Conservation (phyloP, 2,888 invertebrate species). For the Entomobrya multifasciata region DNA sequence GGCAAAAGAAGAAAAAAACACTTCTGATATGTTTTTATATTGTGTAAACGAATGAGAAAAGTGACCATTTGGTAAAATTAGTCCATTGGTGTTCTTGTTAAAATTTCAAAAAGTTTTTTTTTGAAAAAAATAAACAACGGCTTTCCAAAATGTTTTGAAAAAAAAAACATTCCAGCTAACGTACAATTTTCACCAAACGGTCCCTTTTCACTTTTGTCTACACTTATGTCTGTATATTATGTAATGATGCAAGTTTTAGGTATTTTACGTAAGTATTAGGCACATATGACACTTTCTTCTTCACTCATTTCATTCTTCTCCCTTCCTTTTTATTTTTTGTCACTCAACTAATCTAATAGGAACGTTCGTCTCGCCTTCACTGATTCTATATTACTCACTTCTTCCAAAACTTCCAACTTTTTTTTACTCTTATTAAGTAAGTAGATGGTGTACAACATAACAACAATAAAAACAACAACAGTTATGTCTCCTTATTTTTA, state of each 20-base stretch:
- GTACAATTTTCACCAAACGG: no score
- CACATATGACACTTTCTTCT: constrained; percentile 38
- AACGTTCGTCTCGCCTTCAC: constrained; percentile 3
- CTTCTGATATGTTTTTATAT: no score
- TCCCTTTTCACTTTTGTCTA: background rate
- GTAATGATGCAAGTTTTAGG: background rate
- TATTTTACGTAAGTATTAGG: constrained; percentile 5
- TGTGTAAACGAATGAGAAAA: no score
- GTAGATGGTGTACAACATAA: constrained; percentile 8
- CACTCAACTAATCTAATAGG: constrained; percentile 70
- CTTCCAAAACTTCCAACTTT: constrained; percentile 1
- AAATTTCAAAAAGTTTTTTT: no score
- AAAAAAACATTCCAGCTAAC: no score
- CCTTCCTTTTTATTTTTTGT: constrained; percentile 50
- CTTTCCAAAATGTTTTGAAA: no score
- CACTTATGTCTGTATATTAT: constrained; percentile 3
- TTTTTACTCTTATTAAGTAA: constrained; percentile 36
- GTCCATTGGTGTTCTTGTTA: no score
- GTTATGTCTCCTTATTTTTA: background rate
- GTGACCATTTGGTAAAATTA: no score
- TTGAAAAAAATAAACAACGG: no score
- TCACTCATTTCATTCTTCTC: constrained; percentile 54
- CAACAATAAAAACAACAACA: constrained; percentile 36
- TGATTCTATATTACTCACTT: background rate
- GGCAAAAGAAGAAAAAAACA: background rate